Conservation (phyloP, 2,797 vertebrate species). For the Micrastur ruficollis region DNA sequence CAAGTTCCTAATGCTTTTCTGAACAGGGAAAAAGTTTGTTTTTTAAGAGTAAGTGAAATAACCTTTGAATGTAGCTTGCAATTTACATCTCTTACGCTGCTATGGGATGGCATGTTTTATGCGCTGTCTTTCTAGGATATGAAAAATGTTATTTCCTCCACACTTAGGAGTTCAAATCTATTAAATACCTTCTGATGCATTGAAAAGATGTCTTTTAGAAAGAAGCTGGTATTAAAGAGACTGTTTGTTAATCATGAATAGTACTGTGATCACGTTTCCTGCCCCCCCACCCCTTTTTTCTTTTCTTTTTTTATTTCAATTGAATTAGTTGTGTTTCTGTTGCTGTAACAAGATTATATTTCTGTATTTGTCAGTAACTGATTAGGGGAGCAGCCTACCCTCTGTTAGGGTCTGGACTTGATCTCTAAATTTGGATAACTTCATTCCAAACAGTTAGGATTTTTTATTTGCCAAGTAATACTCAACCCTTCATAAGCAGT, state of each 20-base stretch:
- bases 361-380: not conserved
- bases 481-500: not conserved
- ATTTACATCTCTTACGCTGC: not conserved
- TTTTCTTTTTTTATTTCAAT: not conserved
- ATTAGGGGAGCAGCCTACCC: not conserved
- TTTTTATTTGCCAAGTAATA: not conserved
- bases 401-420: not conserved
- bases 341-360: not conserved
- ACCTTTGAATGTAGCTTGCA: constrained; percentile 17
- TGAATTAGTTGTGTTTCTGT: not conserved
- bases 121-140: not conserved
- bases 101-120: constrained; percentile 53
- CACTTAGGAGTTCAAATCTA: not conserved
- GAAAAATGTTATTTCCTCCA: not conserved
- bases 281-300: rapidly evolving
- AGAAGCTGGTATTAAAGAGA: not conserved
- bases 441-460: not conserved
- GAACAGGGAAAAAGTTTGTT: not conserved
- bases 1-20: constrained; percentile 26
- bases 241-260: not conserved
- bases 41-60: not conserved
- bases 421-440: not conserved
- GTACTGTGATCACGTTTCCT: rapidly evolving
- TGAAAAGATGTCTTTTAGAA: not conserved
- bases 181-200: not conserved